Evolutionary conservation across 1,140 invertebrate genomes (phyloP).

Genomic region (Melipona quadrifasciata): DNA sequence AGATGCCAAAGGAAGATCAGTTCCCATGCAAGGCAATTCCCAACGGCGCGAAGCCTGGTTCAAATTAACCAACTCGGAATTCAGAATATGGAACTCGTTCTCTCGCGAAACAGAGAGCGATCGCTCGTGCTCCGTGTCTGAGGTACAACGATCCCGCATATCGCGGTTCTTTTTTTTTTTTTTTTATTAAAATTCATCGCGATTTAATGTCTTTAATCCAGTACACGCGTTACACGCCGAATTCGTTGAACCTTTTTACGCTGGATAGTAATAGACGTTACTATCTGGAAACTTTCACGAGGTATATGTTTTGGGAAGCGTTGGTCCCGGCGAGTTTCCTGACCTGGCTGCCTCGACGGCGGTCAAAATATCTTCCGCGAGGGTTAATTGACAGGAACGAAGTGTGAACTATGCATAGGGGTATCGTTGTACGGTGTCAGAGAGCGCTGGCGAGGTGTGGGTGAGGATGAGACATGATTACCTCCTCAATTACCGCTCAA

Average conservation of each 20-base stretch:
- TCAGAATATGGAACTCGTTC: not conserved
- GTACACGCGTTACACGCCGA: not conserved
- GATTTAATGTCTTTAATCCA: not conserved
- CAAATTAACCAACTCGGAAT: not conserved
- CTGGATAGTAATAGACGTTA: not conserved
- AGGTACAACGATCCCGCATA: not conserved
- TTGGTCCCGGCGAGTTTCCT: conserved; percentile 4
- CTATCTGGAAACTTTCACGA: not conserved
- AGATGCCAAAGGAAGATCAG: not conserved
- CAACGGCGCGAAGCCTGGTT: not conserved
- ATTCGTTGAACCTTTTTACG: not conserved
- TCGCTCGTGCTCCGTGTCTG: no score
- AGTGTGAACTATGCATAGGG: conserved; percentile 70
- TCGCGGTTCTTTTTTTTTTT: not conserved
- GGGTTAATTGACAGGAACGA: conserved; percentile 67
- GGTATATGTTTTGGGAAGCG: conserved; percentile 8
- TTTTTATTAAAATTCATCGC: not conserved
- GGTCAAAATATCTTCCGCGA: conserved; percentile 60
- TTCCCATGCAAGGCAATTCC: not conserved
- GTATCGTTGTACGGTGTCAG: conserved; percentile 59
- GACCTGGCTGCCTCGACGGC: conserved; percentile 38
- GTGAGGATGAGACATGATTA: conserved; percentile 76
- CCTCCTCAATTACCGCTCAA: conserved; percentile 77
- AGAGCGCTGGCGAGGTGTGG: conserved; percentile 58
- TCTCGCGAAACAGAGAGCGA: not conserved